These are phyloP conservation scores for Leucoraja ocellata DNA, from an alignment of 2,797 vertebrate species.

Conservation along the genomic window DNA sequence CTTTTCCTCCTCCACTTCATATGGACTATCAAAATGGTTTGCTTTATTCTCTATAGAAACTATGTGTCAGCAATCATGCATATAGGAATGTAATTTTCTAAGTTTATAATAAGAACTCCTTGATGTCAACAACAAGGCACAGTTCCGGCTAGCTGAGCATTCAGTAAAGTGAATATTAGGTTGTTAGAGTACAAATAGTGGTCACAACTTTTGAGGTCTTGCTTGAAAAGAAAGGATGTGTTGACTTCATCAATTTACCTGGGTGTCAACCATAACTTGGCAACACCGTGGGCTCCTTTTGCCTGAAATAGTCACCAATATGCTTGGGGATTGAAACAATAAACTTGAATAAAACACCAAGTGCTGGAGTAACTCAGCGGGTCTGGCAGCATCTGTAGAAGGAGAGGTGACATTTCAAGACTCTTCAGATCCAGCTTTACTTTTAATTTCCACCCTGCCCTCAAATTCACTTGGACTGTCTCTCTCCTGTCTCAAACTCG, in stretches of 20 bases:
- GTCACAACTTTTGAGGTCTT: neutral
- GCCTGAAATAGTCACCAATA: neutral
- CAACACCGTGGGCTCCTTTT: neutral
- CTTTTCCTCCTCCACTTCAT: neutral
- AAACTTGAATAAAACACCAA: too few species aligned
- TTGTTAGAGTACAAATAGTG: neutral
- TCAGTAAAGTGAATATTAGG: neutral
- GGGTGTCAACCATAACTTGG: neutral
- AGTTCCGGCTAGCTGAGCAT: neutral
- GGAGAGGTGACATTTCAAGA: too few species aligned
- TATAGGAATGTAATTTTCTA: neutral
- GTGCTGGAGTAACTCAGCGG: too few species aligned
- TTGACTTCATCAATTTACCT: neutral
- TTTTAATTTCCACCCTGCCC: too few species aligned
- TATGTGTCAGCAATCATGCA: neutral
- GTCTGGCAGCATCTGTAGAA: too few species aligned
- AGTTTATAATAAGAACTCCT: neutral
- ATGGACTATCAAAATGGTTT: neutral
- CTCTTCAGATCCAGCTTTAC: too few species aligned
- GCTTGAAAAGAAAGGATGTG: neutral
- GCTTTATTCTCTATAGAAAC: neutral
- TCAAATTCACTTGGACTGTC: too few species aligned
- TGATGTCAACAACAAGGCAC: neutral
- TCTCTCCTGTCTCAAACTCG: too few species aligned
- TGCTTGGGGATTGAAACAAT: neutral